Percentiles rank a stretch among this genome's conserved stretches.
Evolutionary conservation across 2,888 invertebrate genomes (phyloP).

Genomic region (Euzophera pinguis): DNA sequence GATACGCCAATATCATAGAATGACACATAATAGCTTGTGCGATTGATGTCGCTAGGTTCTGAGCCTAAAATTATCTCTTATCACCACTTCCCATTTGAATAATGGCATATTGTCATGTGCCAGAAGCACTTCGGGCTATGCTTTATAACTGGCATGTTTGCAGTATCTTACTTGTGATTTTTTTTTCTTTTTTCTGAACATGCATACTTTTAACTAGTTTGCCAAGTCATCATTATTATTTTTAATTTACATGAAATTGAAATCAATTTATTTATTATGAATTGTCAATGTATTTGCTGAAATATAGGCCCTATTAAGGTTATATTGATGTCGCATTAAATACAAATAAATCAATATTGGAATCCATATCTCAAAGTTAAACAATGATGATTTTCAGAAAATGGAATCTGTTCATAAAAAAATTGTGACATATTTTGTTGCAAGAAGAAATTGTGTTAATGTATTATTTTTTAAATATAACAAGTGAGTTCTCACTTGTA

Average conservation of each 20-base stretch:
- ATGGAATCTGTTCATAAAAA: no score
- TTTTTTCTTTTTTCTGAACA: constrained; percentile 20
- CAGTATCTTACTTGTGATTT: constrained; percentile 71
- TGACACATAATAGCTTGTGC: constrained; percentile 33
- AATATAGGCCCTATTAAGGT: no score
- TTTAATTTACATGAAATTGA: neutral
- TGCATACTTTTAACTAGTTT: neutral
- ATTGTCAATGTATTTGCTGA: neutral
- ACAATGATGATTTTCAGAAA: no score
- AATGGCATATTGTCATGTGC: constrained; percentile 60
- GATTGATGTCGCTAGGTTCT: constrained; percentile 67
- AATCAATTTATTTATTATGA: neutral
- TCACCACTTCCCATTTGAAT: constrained; percentile 72
- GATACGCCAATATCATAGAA: constrained; percentile 18
- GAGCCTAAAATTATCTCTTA: constrained; percentile 62
- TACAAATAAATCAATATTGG: no score
- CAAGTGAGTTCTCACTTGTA: constrained; percentile 64
- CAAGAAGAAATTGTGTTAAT: neutral
- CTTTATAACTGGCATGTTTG: constrained; percentile 78
- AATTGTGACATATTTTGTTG: no score
- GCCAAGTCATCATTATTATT: neutral
- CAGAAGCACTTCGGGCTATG: constrained; percentile 75
- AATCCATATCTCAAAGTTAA: no score
- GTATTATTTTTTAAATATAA: constrained; percentile 13
- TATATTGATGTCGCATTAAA: no score